Conservation (phyloP, 2,888 invertebrate genomes). For the Gisinianus flammeolus region DNA sequence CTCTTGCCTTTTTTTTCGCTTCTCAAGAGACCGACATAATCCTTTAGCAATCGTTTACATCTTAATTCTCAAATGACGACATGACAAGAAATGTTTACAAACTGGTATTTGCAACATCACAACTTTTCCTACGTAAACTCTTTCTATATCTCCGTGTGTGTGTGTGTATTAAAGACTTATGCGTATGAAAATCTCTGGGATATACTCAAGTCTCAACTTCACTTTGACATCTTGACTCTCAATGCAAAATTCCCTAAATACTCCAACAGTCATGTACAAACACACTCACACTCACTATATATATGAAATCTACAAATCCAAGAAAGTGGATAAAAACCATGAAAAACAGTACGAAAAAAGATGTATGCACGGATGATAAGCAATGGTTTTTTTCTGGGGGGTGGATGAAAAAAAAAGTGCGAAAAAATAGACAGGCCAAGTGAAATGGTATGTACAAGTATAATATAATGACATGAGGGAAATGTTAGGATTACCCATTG, state of each 20-base stretch:
- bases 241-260: not conserved
- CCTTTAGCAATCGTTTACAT: conserved; percentile 6
- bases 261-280: not conserved
- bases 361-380: too few relatives aligned
- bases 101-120: conserved; percentile 33
- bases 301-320: not conserved
- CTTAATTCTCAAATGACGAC: conserved; percentile 19
- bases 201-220: not conserved
- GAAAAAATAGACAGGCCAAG: conserved; percentile 16
- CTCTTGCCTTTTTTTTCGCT: not conserved
- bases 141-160: not conserved
- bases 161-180: not conserved
- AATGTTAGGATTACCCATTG: conserved; percentile 29
- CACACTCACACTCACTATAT: not conserved
- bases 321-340: too few relatives aligned
- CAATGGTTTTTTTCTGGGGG: too few relatives aligned
- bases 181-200: not conserved
- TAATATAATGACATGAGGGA: not conserved
- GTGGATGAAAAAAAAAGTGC: conserved; percentile 11
- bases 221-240: not conserved
- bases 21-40: not conserved
- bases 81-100: conserved; percentile 35
- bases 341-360: too few relatives aligned
- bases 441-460: not conserved
- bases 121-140: not conserved